Evolutionary conservation across 1,140 invertebrate genomes (phyloP), one percentile per base, ranked within the genome.

Genomic region (Rhagoletis zephyria): DNA sequence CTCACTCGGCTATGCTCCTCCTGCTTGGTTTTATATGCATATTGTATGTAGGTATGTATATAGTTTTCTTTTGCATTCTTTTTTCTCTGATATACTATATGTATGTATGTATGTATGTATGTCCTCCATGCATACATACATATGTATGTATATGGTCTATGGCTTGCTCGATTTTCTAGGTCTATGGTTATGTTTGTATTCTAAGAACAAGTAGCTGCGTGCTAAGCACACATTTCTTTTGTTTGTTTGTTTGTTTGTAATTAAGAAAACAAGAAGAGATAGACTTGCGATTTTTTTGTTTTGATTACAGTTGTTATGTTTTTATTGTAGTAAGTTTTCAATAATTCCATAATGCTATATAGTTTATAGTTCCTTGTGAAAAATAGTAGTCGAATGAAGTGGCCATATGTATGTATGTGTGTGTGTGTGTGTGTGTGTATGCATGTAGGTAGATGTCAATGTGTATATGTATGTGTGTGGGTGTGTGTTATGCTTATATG

Each of bases 291-390:
- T 81, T 51, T 81, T 56, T 51, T 81, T n/a, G 74, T 56, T 81
- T 81, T 42, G 74, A 81, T 81, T 81, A 81, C 48, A 81, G 74
- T 81, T 81, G 74, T 81, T 81, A 81, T 81, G 74, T 81, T 81
- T 81, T 81, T 81, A 81, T 81, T 81, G 74, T 56, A 81, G 74
- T 56, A 81, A 81, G 74, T 45, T 56, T 81, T 81, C 48, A 81
- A 81, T 81, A 56, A 56, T 81, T 81, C 74, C 74, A 81, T 81
- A 81, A 81, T 81, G n/a, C 45, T 56, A 81, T 81, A 81, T 81
- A 81, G 45, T 56, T 56, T 56, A 16, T n/a, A n/a, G n/a, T n/a
- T n/a, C n/a, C n/a, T n/a, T n/a, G n/a, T 9, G 16, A 63, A 12
- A n/a, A 14, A 4, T 12, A 56, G 51, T n/a, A 63, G 61, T 63